Percentiles rank a stretch among this genome's conserved stretches.
Conservation (phyloP, 2,797 vertebrate genomes). For the Enteromius mattozi region DNA sequence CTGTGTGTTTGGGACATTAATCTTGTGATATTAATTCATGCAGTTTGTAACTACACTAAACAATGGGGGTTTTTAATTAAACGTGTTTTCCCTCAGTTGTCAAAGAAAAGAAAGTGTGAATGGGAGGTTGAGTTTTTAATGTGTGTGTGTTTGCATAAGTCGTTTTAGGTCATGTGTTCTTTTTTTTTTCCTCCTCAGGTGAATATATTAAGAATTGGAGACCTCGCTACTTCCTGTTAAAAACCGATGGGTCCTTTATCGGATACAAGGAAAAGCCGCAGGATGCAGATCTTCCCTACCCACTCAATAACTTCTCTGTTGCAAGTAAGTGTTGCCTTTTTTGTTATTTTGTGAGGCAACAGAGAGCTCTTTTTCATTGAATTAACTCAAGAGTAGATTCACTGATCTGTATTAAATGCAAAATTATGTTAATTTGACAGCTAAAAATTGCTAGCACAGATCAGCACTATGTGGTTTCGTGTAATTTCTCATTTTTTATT, state of each 20-base stretch:
- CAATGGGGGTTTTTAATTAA: not conserved
- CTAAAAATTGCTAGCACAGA: not conserved
- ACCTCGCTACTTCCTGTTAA: constrained; percentile 95
- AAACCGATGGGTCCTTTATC: constrained; percentile 98
- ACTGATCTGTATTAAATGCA: not conserved
- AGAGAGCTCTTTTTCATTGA: constrained; percentile 4
- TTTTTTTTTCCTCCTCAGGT: constrained; percentile 73
- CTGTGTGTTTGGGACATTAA: constrained; percentile 6
- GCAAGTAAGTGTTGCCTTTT: constrained; percentile 87
- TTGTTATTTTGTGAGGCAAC: not conserved
- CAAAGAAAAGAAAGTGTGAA: not conserved
- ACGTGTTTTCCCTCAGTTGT: not conserved
- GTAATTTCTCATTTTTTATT: not conserved
- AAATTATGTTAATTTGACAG: constrained; percentile 2
- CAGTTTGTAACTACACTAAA: not conserved
- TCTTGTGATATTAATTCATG: constrained; percentile 2
- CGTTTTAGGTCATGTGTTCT: not conserved
- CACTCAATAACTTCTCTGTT: constrained; percentile 98
- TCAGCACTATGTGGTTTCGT: not conserved
- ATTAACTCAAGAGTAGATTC: constrained; percentile 20
- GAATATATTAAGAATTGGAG: constrained; percentile 99
- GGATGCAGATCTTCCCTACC: constrained; percentile 95
- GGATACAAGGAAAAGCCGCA: constrained; percentile 99
- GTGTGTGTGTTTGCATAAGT: not conserved
- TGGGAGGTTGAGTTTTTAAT: constrained; percentile 5